Evolutionary conservation across 2,797 vertebrate genomes (phyloP).

Genomic region (Argentina silus): DNA sequence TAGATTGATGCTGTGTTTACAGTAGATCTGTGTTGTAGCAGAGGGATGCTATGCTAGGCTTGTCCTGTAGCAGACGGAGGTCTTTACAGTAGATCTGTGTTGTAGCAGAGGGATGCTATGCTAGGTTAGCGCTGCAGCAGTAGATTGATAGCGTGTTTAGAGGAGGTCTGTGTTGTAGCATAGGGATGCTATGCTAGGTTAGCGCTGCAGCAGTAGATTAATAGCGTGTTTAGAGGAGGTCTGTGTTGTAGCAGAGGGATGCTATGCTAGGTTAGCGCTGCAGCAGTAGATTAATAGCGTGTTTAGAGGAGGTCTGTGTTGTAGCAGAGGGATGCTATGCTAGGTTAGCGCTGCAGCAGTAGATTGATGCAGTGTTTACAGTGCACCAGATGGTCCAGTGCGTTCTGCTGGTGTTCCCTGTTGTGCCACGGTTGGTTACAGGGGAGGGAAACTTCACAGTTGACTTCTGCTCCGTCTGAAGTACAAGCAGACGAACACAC

Average conservation of each 20-base stretch:
- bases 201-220: not conserved
- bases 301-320: not conserved
- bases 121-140: not conserved
- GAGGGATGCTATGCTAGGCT: not conserved
- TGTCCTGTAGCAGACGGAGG: not conserved
- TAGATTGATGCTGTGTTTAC: too few species aligned
- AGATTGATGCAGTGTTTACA: constrained; percentile 3
- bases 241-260: not conserved
- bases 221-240: not conserved
- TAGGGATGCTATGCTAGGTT: not conserved
- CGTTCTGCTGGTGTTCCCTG: not conserved
- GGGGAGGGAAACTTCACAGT: not conserved
- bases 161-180: not conserved
- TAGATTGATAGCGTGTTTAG: constrained; percentile 1
- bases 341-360: not conserved
- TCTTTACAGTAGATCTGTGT: too few species aligned
- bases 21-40: not conserved
- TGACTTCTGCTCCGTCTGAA: not conserved
- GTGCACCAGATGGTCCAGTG: constrained; percentile 10
- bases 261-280: too few species aligned
- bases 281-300: constrained; percentile 3
- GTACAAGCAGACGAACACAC: not conserved
- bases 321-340: not conserved
- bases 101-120: not conserved
- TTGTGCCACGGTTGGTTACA: not conserved